A percentile compares a stretch with the other conserved stretches of the same genome.
Evolutionary conservation across 2,113 vertebrate genomes (phyloP).

Genomic region (Ardeotis arabs): DNA sequence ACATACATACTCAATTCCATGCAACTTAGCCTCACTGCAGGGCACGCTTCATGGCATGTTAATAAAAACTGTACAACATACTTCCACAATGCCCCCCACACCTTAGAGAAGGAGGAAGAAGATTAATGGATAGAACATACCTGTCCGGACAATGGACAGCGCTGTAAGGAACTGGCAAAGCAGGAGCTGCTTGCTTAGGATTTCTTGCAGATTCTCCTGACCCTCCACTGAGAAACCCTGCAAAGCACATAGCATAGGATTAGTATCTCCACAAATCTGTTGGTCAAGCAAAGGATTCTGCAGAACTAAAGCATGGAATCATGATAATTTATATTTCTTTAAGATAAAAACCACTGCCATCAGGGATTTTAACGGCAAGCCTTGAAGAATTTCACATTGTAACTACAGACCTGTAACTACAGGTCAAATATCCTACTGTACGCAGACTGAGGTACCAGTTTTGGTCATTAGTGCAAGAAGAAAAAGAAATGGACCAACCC

Average conservation of each 20-base stretch:
- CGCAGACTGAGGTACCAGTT: neutral
- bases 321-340: neutral
- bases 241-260: neutral
- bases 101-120: neutral
- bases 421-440: neutral
- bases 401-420: neutral
- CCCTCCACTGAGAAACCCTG: conserved; percentile 98
- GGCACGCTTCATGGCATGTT: neutral
- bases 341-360: neutral
- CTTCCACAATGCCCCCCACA: neutral
- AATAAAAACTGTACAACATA: neutral
- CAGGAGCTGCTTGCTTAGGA: conserved; percentile 88
- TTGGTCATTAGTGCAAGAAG: neutral
- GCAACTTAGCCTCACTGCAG: neutral
- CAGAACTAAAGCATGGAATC: neutral
- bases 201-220: conserved; percentile 96
- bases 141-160: conserved; percentile 88
- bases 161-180: conserved; percentile 94
- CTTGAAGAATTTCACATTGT: neutral
- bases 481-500: conserved; percentile 78
- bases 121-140: conserved; percentile 62
- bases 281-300: neutral
- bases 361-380: neutral
- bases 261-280: neutral
- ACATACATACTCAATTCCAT: neutral